Base-by-base conservation (phyloP, 2,888 invertebrate genomes). In the Chymomyza procnemis region DNA sequence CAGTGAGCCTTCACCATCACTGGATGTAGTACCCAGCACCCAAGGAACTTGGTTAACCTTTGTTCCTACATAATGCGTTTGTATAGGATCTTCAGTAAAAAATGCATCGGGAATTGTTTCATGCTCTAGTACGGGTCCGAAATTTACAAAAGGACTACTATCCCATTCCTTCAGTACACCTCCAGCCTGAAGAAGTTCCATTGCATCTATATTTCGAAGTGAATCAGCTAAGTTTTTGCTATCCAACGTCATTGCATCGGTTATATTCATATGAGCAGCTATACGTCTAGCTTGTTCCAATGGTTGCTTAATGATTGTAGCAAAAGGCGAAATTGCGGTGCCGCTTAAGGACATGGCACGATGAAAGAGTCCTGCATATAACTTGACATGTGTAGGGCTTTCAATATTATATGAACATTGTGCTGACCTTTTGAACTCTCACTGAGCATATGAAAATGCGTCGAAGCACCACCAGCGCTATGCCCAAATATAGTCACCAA, bases 401-500 rank as follows among this genome's bases (percentile, higher is more conserved):
- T 0, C 2, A n/a, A 5, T 16, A n/a, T 22, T 22, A 4, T 22
- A 26, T 26, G 26, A 26, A n/a, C n/a, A n/a, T n/a, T n/a, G n/a
- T n/a, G 26, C 26, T 26, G 0, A 26, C 26, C 26, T 26, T 1
- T 26, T 4, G 26, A 26, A 6, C 26, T 8, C 8, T 26, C 26
- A 26, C 26, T 26, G 8, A 26, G 26, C 74, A 92, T 87, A 71
- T 92, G 92, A 80, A 92, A 87, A 65, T 92, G 92, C 1, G 91
- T 90, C 22, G 91, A 90, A 12, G 90, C 89, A 1, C 89, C 91
- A 1, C 92, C 92, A 3, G 91, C 92, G 79, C 92, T 92, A 78
- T 92, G 91, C 2, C 92, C 92, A 68, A 92, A 91, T 64, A 92
- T 80, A 0, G 92, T 92, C 0, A 92, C 91, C 22, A 75, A 82